These are phyloP conservation scores for Halictus quadricinctus DNA, from an alignment of 2,888 invertebrate genomes.

Conservation along the genomic window DNA sequence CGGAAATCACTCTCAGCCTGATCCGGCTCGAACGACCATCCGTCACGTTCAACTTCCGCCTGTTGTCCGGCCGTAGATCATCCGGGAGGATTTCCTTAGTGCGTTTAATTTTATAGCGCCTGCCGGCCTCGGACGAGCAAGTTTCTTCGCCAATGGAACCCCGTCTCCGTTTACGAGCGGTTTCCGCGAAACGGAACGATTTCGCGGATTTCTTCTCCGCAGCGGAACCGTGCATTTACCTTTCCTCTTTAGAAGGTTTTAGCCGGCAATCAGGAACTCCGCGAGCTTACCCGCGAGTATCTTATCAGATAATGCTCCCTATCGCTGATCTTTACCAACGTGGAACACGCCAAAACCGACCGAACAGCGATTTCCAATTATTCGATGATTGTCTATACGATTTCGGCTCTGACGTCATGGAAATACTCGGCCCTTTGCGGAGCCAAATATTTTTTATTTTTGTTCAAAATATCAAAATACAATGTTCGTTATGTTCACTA, in stretches of 20 bases:
- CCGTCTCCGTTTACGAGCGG: background rate
- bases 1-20: conserved; percentile 27
- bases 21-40: conserved; percentile 20
- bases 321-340: background rate
- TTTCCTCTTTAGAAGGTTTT: background rate
- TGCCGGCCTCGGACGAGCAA: background rate
- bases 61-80: conserved; percentile 10
- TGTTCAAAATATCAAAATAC: background rate
- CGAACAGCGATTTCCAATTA: background rate
- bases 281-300: background rate
- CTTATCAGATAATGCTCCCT: conserved; percentile 1
- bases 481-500: too few relatives aligned
- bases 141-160: background rate
- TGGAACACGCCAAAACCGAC: background rate
- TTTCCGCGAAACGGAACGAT: background rate
- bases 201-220: background rate
- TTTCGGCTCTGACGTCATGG: background rate
- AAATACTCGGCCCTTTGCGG: background rate
- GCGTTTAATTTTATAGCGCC: conserved; percentile 13
- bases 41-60: conserved; percentile 54
- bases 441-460: background rate
- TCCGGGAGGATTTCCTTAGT: conserved; percentile 21
- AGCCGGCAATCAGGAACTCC: background rate
- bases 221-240: background rate
- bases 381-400: background rate